Evolutionary conservation across 2,888 invertebrate species (phyloP).

Genomic region (Mesorhabditis spiculigera): DNA sequence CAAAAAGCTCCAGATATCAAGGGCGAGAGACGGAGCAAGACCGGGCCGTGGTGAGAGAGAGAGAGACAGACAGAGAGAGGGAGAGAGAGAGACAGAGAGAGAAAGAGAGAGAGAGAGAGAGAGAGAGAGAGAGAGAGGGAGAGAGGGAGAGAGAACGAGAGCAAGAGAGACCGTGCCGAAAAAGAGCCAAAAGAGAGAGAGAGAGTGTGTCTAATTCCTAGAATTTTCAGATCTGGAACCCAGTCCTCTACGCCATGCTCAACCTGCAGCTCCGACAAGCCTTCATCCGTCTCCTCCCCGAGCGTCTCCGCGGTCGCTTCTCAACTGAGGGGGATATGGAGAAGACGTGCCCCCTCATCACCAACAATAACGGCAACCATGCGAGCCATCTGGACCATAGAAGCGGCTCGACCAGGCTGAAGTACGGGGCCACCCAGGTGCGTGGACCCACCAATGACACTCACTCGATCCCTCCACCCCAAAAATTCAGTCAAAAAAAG

Average conservation of each 20-base stretch:
- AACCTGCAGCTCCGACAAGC: slow-evolving; percentile 55
- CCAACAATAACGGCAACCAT: neutral
- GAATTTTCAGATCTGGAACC: slow-evolving; percentile 51
- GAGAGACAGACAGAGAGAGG: too few species aligned
- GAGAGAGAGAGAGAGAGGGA: too few species aligned
- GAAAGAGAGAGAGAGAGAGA: too few species aligned
- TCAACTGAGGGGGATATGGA: slow-evolving; percentile 17
- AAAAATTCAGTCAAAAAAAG: too few species aligned
- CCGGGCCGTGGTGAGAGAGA: too few species aligned
- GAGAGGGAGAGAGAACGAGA: too few species aligned
- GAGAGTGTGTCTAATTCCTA: slow-evolving; percentile 5
- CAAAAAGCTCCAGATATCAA: too few species aligned
- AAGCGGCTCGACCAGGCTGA: neutral
- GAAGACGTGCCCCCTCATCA: neutral
- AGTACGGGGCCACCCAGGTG: slow-evolving; percentile 6
- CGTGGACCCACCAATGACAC: neutral
- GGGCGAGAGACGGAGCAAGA: too few species aligned
- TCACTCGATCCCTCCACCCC: too few species aligned
- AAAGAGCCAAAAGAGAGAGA: too few species aligned
- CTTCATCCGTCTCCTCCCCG: slow-evolving; percentile 52
- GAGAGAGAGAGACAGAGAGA: neutral
- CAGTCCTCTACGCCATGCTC: slow-evolving; percentile 51
- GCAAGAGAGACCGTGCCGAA: too few species aligned
- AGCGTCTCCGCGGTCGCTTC: slow-evolving; percentile 27
- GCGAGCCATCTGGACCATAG: neutral